Base-by-base conservation (phyloP, 64 coral and sea anemone genomes). In the Stichodactyla mertensii region DNA sequence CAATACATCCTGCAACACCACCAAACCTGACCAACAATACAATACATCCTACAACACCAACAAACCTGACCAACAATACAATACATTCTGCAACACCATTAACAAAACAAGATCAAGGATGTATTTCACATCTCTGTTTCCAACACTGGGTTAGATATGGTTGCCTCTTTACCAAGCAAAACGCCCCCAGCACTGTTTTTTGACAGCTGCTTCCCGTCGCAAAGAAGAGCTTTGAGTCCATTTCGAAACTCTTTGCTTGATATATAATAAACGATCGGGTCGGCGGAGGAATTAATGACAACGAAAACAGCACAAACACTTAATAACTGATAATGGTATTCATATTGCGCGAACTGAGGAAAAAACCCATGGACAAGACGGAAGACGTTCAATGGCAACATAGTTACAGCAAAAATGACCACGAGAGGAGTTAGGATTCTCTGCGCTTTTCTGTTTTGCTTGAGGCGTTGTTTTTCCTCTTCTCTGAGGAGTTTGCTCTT, bases 371-470 rank as follows among this genome's bases (percentile, higher is more conserved):
- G 27, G 51, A 64, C 77, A 4, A 91, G 14, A 2, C 89, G 84
- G 8, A 91, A 82, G 11, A 51, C 51, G 18, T 57, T 91, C 4
- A 82, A 36, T 0, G 89, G 89, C 24, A 91, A 53, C 89, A 91
- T 91, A n/a, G 84, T 31, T 1, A 91, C 77, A 20, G 89, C 89
- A 71, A 91, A 91, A 26, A 91, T 52, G 26, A 91, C 78, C 14
- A 91, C 84, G 2, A 91, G 45, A 53, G 89, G 89, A 6, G 74
- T 86, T 0, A 91, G 89, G 57, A 91, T 91, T 11, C 83, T 67
- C 20, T 91, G 66, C 4, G 89, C 85, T 54, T 82, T 91, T 71
- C 57, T 91, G 45, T 91, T 91, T 86, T 91, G 89, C 15, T 85
- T 85, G 27, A 91, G 84, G 13, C 89, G 85, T 87, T 77, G 84